Evolutionary conservation across 2,888 invertebrate genomes (phyloP).

Genomic region (Drosophila buzzatii): DNA sequence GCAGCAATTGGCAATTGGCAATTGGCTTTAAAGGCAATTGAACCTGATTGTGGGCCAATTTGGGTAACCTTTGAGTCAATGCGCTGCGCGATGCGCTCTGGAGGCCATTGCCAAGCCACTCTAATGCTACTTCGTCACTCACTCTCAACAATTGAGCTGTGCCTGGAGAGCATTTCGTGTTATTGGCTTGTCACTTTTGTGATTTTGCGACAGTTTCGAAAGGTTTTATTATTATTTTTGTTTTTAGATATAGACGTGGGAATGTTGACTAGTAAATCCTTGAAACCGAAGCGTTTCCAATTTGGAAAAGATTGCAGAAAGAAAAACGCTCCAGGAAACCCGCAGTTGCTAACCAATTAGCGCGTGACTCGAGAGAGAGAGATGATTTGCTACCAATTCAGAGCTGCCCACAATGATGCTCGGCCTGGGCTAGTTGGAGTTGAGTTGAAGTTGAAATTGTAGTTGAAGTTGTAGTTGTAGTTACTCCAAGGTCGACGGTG

Average conservation of each 20-base stretch:
- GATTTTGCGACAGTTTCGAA: conserved; percentile 71
- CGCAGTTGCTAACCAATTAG: conserved; percentile 47
- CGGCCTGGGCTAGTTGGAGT: conserved; percentile 14
- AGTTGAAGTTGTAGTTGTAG: neutral
- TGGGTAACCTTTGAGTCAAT: conserved; percentile 56
- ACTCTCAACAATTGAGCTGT: conserved; percentile 11
- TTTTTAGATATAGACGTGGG: conserved; percentile 56
- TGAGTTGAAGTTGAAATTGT: neutral
- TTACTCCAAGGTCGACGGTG: conserved; percentile 55
- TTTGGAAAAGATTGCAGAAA: conserved; percentile 32
- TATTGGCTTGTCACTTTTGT: conserved; percentile 67
- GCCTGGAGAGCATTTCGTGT: conserved; percentile 37
- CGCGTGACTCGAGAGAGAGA: conserved; percentile 38
- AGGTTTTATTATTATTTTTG: conserved; percentile 53
- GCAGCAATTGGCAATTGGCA: conserved; percentile 15
- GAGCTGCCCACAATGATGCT: conserved; percentile 37
- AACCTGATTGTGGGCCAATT: conserved; percentile 68
- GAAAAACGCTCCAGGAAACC: conserved; percentile 47
- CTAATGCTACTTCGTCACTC: neutral
- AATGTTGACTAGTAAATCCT: conserved; percentile 55
- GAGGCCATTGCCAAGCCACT: conserved; percentile 42
- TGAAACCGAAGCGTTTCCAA: conserved; percentile 46
- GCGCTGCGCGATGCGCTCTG: conserved; percentile 50
- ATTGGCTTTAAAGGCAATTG: conserved; percentile 59
- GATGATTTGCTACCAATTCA: conserved; percentile 58